Evolutionary conservation across 2,113 vertebrate genomes (phyloP).

Genomic region (Peromyscus polionotus): DNA sequence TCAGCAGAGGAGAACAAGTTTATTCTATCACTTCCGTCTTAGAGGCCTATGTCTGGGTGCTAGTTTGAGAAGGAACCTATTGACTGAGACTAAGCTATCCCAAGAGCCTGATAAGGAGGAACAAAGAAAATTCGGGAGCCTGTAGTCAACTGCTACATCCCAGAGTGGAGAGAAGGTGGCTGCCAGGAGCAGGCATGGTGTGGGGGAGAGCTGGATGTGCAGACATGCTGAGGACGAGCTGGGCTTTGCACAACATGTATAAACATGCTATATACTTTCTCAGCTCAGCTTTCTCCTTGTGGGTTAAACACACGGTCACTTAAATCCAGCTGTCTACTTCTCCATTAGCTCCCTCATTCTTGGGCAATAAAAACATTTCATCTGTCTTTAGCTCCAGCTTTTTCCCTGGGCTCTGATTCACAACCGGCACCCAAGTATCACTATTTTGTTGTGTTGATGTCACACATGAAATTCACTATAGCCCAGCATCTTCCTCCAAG

Average conservation of each 20-base stretch:
- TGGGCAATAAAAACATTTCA: slow-evolving; percentile 14
- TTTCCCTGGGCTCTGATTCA: slow-evolving; percentile 16
- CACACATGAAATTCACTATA: neutral
- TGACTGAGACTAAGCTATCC: neutral
- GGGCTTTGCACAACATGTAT: neutral
- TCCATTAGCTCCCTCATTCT: neutral
- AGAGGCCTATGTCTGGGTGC: neutral
- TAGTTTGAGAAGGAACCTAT: neutral
- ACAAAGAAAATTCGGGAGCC: neutral
- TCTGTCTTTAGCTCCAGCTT: neutral
- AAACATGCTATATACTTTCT: neutral
- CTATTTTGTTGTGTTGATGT: neutral
- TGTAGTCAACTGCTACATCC: neutral
- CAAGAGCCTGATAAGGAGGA: neutral
- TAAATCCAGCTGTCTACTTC: neutral
- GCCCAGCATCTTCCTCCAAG: neutral
- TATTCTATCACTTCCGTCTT: neutral
- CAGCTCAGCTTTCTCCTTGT: neutral
- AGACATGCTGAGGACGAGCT: neutral
- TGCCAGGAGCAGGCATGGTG: neutral
- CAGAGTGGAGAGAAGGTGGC: neutral
- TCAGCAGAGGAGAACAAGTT: neutral
- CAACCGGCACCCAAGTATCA: neutral
- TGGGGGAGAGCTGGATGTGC: neutral
- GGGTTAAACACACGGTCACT: neutral